A percentile compares a stretch with the other conserved stretches of the same genome.
Conservation (phyloP, 2,797 vertebrate species). For the Borostomias antarcticus region DNA sequence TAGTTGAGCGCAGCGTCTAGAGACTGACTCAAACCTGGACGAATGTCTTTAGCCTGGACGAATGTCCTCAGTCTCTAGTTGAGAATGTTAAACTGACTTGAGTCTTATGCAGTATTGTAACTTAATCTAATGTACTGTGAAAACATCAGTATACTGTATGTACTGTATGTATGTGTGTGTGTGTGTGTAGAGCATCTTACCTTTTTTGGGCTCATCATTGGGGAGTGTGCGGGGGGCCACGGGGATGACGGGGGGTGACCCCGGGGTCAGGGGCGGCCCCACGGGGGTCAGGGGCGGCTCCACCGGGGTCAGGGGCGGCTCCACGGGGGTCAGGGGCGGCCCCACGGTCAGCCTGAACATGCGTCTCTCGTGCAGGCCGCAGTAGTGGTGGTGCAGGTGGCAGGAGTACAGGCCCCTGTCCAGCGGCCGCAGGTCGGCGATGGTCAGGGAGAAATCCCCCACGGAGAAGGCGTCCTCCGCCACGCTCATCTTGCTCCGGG, state of each 20-base stretch:
- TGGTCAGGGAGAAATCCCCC: constrained; percentile 91
- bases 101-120: too few species aligned
- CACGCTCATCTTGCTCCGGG: constrained; percentile 84
- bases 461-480: constrained; percentile 80
- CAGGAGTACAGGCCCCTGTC: constrained; percentile 93
- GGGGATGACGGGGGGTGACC: background rate
- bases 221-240: constrained; percentile 33
- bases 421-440: constrained; percentile 76
- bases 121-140: too few species aligned
- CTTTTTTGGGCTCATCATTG: constrained; percentile 51
- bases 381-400: constrained; percentile 96
- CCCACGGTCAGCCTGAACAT: constrained; percentile 84
- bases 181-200: constrained; percentile 40
- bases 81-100: too few species aligned
- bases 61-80: too few species aligned
- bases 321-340: constrained; percentile 48
- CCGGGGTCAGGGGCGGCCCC: background rate
- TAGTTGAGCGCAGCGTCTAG: too few species aligned
- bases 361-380: constrained; percentile 90
- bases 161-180: background rate
- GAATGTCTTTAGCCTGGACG: too few species aligned
- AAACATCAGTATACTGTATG: too few species aligned
- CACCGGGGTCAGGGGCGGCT: constrained; percentile 38
- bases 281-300: constrained; percentile 27
- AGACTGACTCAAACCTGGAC: too few species aligned